Conservation (phyloP, 2,888 invertebrate species). For the Cosmia trapezina region DNA sequence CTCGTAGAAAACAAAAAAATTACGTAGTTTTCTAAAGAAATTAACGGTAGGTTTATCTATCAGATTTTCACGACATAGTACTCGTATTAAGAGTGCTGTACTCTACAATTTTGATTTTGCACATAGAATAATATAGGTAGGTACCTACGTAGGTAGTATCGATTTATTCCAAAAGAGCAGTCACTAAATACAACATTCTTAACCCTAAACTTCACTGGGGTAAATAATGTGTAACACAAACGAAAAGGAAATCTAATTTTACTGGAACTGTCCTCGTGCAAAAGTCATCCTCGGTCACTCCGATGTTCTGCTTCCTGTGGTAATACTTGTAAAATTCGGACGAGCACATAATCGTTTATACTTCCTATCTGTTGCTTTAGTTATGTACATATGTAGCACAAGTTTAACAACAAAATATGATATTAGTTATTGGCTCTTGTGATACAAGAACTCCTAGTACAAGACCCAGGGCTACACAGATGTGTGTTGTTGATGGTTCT, state of each 20-base stretch:
- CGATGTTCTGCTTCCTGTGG: constrained; percentile 54
- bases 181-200: constrained; percentile 32
- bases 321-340: constrained; percentile 46
- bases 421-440: not conserved
- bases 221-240: constrained; percentile 45
- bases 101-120: not conserved
- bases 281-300: constrained; percentile 51
- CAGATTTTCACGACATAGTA: not conserved
- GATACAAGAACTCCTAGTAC: too few relatives aligned
- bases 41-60: too few relatives aligned
- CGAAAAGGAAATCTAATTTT: constrained; percentile 39
- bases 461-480: too few relatives aligned
- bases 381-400: not conserved
- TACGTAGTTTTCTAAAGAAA: not conserved
- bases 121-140: not conserved
- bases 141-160: not conserved
- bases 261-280: constrained; percentile 36
- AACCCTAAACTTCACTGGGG: constrained; percentile 26
- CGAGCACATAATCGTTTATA: constrained; percentile 54
- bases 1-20: not conserved
- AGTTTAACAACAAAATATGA: not conserved
- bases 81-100: not conserved
- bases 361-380: constrained; percentile 7
- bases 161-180: constrained; percentile 6
- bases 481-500: too few relatives aligned